phyloP scores from a whole-genome alignment of 2,888 invertebrate species.

The Tanytarsus gracilentus region DNA sequence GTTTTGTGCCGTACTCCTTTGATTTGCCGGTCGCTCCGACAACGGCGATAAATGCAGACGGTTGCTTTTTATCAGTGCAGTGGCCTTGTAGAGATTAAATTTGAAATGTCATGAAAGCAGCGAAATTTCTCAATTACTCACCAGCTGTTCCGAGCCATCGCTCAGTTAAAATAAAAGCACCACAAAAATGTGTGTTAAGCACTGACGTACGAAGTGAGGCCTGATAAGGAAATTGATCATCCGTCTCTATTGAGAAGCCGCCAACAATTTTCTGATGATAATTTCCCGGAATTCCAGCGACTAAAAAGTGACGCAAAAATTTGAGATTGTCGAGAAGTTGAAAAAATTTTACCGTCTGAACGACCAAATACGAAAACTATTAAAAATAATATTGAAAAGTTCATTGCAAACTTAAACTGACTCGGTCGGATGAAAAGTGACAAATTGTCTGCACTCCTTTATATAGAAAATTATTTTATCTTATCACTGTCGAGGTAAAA shows the following conservation, averaged over 20 bases:
- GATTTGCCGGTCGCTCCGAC: not conserved
- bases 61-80: not conserved
- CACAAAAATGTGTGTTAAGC: slow-evolving; percentile 5
- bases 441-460: too few species aligned
- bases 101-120: not conserved
- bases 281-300: too few species aligned
- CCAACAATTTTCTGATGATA: not conserved
- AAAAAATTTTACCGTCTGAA: too few species aligned
- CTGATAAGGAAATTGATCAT: slow-evolving; percentile 4
- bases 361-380: too few species aligned
- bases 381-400: too few species aligned
- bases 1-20: not conserved
- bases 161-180: slow-evolving; percentile 9
- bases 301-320: too few species aligned
- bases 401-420: too few species aligned
- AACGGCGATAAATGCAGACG: not conserved
- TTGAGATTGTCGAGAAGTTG: too few species aligned
- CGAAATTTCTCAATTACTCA: not conserved
- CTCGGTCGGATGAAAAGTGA: too few species aligned
- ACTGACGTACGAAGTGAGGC: not conserved
- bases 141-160: slow-evolving; percentile 13
- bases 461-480: too few species aligned
- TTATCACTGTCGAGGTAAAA: too few species aligned
- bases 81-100: slow-evolving; percentile 2
- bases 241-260: not conserved